A percentile compares a stretch with the other conserved stretches of the same genome.
phyloP scores from a whole-genome alignment of 1,140 invertebrate genomes.

The Nylanderia fulva region DNA sequence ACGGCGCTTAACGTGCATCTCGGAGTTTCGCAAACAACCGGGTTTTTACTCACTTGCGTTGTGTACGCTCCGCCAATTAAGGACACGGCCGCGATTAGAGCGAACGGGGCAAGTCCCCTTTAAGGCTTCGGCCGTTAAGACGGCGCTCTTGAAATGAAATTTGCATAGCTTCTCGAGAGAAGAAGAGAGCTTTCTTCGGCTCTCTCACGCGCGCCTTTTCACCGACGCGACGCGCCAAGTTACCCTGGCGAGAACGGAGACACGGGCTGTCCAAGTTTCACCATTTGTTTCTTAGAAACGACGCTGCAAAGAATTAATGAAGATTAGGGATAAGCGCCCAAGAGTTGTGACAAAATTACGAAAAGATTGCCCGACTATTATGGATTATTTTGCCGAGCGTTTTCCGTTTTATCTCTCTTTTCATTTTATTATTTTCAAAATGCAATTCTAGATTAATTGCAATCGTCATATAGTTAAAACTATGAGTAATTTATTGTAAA shows the following conservation, averaged over 20 bases:
- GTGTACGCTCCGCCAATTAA: constrained; percentile 58
- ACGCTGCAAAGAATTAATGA: constrained; percentile 54
- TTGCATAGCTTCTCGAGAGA: constrained; percentile 56
- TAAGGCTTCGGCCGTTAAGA: constrained; percentile 40
- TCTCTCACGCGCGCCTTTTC: not conserved
- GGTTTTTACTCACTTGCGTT: constrained; percentile 63
- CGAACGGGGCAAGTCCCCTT: constrained; percentile 33
- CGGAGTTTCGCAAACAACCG: constrained; percentile 62
- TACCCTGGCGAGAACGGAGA: constrained; percentile 22
- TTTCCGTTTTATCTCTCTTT: not conserved
- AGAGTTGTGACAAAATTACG: constrained; percentile 37
- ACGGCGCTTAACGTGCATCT: constrained; percentile 69
- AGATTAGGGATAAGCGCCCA: constrained; percentile 43
- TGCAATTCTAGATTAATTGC: not conserved
- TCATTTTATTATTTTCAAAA: not conserved
- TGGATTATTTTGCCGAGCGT: constrained; percentile 18
- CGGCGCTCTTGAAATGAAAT: constrained; percentile 42
- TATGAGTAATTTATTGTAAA: too few relatives aligned
- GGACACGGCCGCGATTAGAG: constrained; percentile 58
- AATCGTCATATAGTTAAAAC: not conserved
- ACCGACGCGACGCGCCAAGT: constrained; percentile 30
- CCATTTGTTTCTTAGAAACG: constrained; percentile 55
- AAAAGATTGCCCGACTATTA: not conserved
- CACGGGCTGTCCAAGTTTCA: constrained; percentile 33
- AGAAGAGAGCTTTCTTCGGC: constrained; percentile 54